Percentiles rank a stretch among this genome's conserved stretches.
These are phyloP conservation scores for Andinoacara biseriatus DNA, from an alignment of 2,113 vertebrate genomes.

Conservation along the genomic window DNA sequence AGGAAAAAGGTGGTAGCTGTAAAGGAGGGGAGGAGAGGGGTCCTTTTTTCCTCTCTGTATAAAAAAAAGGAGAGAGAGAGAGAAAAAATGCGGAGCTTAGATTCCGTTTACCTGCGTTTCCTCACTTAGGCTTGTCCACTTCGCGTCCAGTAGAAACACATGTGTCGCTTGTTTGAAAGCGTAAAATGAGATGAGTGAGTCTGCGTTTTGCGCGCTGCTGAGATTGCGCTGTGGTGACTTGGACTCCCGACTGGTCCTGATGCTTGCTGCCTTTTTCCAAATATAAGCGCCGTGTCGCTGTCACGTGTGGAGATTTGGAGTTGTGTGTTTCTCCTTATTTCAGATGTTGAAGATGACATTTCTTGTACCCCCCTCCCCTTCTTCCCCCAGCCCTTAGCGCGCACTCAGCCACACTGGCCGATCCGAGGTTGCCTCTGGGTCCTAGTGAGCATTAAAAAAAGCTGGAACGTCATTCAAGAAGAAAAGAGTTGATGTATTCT, in stretches of 20 bases:
- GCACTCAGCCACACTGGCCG: slow-evolving; percentile 45
- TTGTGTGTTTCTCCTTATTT: slow-evolving; percentile 68
- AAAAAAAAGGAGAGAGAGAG: neutral
- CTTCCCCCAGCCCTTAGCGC: neutral
- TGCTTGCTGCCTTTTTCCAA: slow-evolving; percentile 78
- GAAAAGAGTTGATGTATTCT: neutral
- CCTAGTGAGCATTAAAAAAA: slow-evolving; percentile 67
- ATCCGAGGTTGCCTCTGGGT: slow-evolving; percentile 68
- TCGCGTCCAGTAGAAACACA: slow-evolving; percentile 41
- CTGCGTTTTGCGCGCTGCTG: slow-evolving; percentile 63
- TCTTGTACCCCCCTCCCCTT: neutral
- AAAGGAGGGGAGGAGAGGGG: slow-evolving; percentile 7
- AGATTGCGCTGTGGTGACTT: slow-evolving; percentile 60
- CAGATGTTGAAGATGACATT: slow-evolving; percentile 78
- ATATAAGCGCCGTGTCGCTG: slow-evolving; percentile 76
- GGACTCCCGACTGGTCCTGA: slow-evolving; percentile 80
- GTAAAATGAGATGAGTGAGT: slow-evolving; percentile 38
- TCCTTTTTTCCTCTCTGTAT: neutral
- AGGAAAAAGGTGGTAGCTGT: slow-evolving; percentile 47
- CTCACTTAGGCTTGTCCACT: slow-evolving; percentile 38
- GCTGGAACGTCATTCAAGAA: slow-evolving; percentile 11
- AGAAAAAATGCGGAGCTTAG: slow-evolving; percentile 15
- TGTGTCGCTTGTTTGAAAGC: slow-evolving; percentile 43
- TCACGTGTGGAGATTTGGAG: slow-evolving; percentile 80
- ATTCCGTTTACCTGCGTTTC: slow-evolving; percentile 72